phyloP scores from a whole-genome alignment of 2,113 vertebrate species.

The Epinephelus lanceolatus region DNA sequence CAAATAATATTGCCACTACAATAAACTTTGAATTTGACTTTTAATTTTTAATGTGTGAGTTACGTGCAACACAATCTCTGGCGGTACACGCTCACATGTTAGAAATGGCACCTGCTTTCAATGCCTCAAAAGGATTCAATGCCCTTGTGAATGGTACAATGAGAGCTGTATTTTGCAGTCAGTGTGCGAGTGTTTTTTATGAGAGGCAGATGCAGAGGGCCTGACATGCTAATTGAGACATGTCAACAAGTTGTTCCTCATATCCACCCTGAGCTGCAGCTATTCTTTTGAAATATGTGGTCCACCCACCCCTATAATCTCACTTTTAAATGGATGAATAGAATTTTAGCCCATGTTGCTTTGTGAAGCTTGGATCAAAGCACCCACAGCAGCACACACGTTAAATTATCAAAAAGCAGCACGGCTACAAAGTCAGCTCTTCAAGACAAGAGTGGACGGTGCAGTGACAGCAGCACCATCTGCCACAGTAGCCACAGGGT shows the following conservation, averaged over 20 bases:
- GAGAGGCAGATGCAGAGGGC: neutral
- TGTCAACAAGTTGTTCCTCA: conserved; percentile 1
- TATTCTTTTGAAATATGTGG: neutral
- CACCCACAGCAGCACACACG: neutral
- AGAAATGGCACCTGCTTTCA: neutral
- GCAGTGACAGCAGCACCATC: conserved; percentile 4
- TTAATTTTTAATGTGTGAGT: neutral
- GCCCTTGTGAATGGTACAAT: neutral
- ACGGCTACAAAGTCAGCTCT: conserved; percentile 29
- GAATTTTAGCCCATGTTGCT: no score
- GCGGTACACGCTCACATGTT: neutral
- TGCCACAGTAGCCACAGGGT: conserved; percentile 24
- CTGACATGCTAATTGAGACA: neutral
- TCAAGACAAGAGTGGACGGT: neutral
- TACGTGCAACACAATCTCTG: neutral
- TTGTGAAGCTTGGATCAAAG: neutral
- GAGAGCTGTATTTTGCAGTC: neutral
- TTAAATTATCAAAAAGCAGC: conserved; percentile 8
- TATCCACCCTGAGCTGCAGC: neutral
- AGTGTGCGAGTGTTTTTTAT: neutral
- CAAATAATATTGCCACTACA: neutral
- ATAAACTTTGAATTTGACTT: neutral
- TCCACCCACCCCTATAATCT: neutral
- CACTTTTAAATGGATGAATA: neutral
- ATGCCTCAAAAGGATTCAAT: neutral